Base-by-base conservation (phyloP, 2,888 invertebrate species). In the Xestia sexstrigata region DNA sequence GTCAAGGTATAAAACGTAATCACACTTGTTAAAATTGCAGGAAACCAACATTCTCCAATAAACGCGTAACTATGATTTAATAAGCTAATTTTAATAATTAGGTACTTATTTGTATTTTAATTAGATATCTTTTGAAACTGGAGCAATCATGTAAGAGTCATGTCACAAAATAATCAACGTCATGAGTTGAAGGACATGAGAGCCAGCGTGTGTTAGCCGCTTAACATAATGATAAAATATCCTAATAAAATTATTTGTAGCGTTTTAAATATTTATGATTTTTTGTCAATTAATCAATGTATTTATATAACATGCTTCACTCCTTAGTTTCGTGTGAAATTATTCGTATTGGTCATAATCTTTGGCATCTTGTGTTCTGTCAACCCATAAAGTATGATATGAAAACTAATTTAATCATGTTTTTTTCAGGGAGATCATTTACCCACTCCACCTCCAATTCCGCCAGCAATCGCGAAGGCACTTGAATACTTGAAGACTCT, bases 381-480 rank as follows among this genome's bases (percentile, higher is more conserved):
- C 63, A 23, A 13, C 7, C 13, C 23, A 39, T 63, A 3, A 39
- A 23, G 11, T 35, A 62, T 23, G 5, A 23, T 62, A 13, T 39
- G 17, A 60, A 30, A 30, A 17, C 17, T 60, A 30, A 60, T 26
- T 17, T 17, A 17, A 15, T 15, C 39, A 0, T 23, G 3, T 42
- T n/a, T 65, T 65, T 84, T 92, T 23, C 93, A 96, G 93, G 98
- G 98, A 58, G 98, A 97, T 69, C 98, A 98, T 93, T 95, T 98
- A 66, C 98, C 98, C 23, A 98, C 98, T 15, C 98, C 98, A 8
- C 98, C 98, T n/a, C 98, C 98, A 35, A 98, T 98, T 85, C 98
- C 98, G 15, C 96, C 97, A 73, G 98, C 98, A 86, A 98, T 98
- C 86, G 97, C 97, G 89, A 97, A 97, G 83, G 97, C 98, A 68